Conservation (phyloP, 2,113 vertebrate species). For the Scortum barcoo region DNA sequence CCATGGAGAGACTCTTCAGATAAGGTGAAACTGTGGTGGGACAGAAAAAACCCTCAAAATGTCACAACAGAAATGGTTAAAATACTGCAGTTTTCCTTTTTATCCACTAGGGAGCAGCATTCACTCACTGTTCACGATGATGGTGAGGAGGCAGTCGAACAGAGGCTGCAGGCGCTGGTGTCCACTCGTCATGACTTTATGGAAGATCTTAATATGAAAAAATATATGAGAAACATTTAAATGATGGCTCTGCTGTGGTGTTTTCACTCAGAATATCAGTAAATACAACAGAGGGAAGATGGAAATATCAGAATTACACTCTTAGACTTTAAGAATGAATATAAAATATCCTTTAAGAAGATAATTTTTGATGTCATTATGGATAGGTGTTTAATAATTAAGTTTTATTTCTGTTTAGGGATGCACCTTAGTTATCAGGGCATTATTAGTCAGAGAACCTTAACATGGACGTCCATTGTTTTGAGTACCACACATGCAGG, state of each 20-base stretch:
- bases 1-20: constrained; percentile 98
- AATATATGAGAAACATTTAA: not conserved
- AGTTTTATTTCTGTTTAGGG: no score
- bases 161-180: constrained; percentile 96
- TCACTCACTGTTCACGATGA: constrained; percentile 93
- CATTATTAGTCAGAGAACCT: no score
- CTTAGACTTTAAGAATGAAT: not conserved
- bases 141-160: constrained; percentile 96
- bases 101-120: constrained; percentile 45
- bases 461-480: no score
- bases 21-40: constrained; percentile 92
- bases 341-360: no score
- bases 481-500: no score
- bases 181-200: constrained; percentile 96
- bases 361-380: no score
- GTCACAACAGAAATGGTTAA: not conserved
- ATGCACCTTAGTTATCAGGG: no score
- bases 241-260: not conserved
- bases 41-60: fast-evolving
- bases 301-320: not conserved
- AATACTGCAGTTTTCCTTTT: not conserved
- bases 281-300: not conserved
- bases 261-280: not conserved
- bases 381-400: no score
- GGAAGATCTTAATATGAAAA: constrained; percentile 88